These are phyloP conservation scores for Albula glossodonta DNA, from an alignment of 2,113 vertebrate species.

Conservation along the genomic window DNA sequence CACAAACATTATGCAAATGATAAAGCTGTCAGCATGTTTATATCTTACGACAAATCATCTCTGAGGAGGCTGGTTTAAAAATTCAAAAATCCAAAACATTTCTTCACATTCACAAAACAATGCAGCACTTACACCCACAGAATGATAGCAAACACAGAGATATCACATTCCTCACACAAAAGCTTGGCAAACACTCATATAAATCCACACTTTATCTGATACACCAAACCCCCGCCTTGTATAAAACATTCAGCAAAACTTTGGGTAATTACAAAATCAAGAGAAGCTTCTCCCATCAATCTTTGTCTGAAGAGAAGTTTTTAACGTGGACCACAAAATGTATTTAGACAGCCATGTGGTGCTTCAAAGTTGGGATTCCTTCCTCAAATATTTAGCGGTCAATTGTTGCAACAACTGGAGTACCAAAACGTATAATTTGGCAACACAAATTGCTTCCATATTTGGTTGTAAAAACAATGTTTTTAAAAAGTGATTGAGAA, in stretches of 20 bases:
- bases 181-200: not conserved
- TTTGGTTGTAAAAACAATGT: conserved; percentile 2
- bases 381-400: conserved; percentile 1
- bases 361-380: not conserved
- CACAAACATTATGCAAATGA: conserved; percentile 47
- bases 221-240: not conserved
- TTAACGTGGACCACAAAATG: conserved; percentile 3
- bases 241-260: not conserved
- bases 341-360: conserved; percentile 7
- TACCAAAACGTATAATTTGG: conserved; percentile 1
- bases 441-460: conserved; percentile 6
- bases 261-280: not conserved
- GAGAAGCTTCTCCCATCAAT: not conserved
- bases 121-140: not conserved
- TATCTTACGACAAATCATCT: conserved; percentile 8
- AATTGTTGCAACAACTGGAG: not conserved
- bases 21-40: conserved; percentile 34
- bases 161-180: too few species aligned
- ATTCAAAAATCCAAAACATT: not conserved
- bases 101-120: conserved; percentile 32
- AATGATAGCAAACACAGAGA: not conserved
- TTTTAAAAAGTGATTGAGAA: not conserved
- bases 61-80: too few species aligned
- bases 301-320: not conserved
- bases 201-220: not conserved